phyloP scores from a whole-genome alignment of 2,113 vertebrate species.

The Oncorhynchus keta region DNA sequence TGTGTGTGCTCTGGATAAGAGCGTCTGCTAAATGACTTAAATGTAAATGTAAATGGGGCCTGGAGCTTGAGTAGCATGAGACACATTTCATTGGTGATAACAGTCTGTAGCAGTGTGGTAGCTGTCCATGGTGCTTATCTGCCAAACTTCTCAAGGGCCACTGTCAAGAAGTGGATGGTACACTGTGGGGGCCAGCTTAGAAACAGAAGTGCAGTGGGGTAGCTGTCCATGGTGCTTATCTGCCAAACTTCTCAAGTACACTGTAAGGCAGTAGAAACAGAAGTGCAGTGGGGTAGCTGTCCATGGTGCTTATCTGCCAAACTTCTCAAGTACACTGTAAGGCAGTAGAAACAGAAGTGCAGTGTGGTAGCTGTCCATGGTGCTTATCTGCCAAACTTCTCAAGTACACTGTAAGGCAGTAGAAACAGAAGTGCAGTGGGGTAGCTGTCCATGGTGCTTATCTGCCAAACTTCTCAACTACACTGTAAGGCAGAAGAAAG shows the following conservation, averaged over 20 bases:
- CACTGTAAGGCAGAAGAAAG: too few relatives aligned
- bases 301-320: neutral
- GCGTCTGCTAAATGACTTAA: too few relatives aligned
- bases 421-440: neutral
- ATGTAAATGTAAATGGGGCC: too few relatives aligned
- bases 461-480: too few relatives aligned
- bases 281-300: neutral
- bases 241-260: neutral
- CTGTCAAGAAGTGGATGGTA: too few relatives aligned
- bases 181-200: slow-evolving; percentile 6
- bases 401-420: neutral
- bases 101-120: slow-evolving; percentile 2
- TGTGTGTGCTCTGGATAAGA: neutral
- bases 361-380: neutral
- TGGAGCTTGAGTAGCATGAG: neutral
- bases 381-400: neutral
- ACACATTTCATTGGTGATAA: slow-evolving; percentile 1
- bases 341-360: neutral
- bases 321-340: neutral
- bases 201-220: slow-evolving; percentile 1
- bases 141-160: neutral
- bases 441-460: too few relatives aligned
- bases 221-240: neutral
- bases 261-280: slow-evolving; percentile 6
- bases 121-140: neutral